Base-by-base conservation (phyloP, 2,113 vertebrate species). In the Conger conger region DNA sequence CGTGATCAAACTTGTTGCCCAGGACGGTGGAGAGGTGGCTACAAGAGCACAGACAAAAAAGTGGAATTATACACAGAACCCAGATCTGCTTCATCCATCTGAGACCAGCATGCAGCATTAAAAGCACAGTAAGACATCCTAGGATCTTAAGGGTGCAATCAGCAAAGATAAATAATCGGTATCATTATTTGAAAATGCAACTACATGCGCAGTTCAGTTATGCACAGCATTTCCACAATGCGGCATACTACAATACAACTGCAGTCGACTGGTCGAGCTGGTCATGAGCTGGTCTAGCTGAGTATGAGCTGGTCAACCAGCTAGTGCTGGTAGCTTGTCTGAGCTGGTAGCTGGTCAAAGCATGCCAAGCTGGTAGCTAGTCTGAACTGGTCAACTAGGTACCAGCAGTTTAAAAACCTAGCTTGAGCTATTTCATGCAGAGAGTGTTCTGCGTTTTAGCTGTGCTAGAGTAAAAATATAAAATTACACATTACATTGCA, bases 1-100 rank as follows among this genome's bases (percentile, higher is more conserved):
- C 96, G 88, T 98, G 97, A 90, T 99, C 97, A 91, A 98, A 99
- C n/a, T 95, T 96, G 88, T 95, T 96, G 86, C 97, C 95, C 89
- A 99, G 88, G 90, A 98, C 92, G 57, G 93, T 95, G 37, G 97
- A 98, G 91, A 99, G 96, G 90, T 99, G 95, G n/a, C 97, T 99
- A 88, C 1, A 15, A 30, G 87, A 2, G 7, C 45, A 79, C 57
- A 11, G 42, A 3, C 73, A 57, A 50, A 16, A 2, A 30, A 36
- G 9, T 9, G 16, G 9, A 63, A 16, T 23, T 0, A 79, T 57
- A 54, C 63, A 45, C 9, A 50, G 6, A 13, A 11, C 45, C 11
- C 45, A 50, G 45, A 50, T 50, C 35, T 38, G 35, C 6, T 17
- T 37, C n/a, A 27, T 27, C 27, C 57, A 63, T 63, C 57, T 63